Evolutionary conservation across 2,797 vertebrate species (phyloP).

Genomic region (Acanthis flammea): DNA sequence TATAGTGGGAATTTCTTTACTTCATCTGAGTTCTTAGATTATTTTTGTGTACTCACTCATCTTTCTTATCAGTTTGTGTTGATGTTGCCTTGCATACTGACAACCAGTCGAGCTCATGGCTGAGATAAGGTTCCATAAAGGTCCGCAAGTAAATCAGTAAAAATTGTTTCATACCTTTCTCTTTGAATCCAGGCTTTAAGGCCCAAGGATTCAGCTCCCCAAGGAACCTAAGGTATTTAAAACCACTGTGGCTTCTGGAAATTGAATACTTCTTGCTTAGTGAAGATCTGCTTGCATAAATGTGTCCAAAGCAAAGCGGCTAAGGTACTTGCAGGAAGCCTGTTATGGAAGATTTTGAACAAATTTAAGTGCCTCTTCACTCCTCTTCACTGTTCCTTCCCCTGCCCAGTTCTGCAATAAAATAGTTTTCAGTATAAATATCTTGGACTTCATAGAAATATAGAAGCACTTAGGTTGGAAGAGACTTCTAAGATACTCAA

Average conservation of each 20-base stretch:
- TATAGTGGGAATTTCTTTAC: not conserved
- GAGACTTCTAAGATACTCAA: not conserved
- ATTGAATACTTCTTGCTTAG: not conserved
- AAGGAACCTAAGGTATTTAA: not conserved
- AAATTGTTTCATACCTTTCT: not conserved
- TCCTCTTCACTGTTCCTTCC: not conserved
- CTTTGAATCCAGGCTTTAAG: not conserved
- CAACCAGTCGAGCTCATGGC: rapidly evolving
- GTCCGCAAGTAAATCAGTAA: not conserved
- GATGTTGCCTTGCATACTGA: not conserved
- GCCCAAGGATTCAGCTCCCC: not conserved
- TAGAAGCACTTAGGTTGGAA: not conserved
- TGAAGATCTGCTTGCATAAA: not conserved
- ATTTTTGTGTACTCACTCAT: not conserved
- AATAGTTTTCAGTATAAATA: not conserved
- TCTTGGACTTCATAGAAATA: not conserved
- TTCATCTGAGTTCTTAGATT: not conserved
- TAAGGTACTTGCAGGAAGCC: not conserved
- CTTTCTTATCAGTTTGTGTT: not conserved
- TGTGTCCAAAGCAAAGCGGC: not conserved
- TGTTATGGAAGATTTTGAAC: not conserved
- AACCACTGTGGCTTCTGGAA: not conserved
- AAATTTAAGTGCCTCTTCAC: not conserved
- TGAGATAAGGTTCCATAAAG: not conserved
- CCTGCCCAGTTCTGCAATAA: not conserved